Conservation (phyloP, 2,888 invertebrate species). For the Acanthosoma haemorrhoidale region DNA sequence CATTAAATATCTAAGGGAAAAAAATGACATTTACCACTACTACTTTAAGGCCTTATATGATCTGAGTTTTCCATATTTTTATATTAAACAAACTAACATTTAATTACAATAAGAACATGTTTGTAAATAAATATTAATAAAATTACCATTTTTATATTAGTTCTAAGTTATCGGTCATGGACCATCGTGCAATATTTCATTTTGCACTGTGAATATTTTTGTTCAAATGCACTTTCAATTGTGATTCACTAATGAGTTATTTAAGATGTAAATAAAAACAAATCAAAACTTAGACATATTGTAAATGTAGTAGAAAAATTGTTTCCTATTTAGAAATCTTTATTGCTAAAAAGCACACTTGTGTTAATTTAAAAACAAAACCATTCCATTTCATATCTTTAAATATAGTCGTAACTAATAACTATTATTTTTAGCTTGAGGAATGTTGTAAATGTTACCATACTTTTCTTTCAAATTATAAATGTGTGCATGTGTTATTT, state of each 20-base stretch:
- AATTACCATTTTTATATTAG: slow-evolving; percentile 16
- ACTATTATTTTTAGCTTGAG: slow-evolving; percentile 17
- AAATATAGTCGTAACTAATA: slow-evolving; percentile 10
- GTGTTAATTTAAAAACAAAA: slow-evolving; percentile 16
- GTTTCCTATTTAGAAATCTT: slow-evolving; percentile 17
- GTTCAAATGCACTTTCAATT: slow-evolving; percentile 20
- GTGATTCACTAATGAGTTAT: slow-evolving; percentile 25
- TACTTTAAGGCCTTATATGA: background rate
- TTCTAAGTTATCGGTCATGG: slow-evolving; percentile 10
- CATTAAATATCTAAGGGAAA: background rate
- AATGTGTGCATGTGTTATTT: slow-evolving; percentile 20
- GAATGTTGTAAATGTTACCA: slow-evolving; percentile 26
- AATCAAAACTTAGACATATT: slow-evolving; percentile 26
- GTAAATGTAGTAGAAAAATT: slow-evolving; percentile 21
- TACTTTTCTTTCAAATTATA: slow-evolving; percentile 15
- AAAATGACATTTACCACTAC: background rate
- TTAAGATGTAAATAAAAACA: slow-evolving; percentile 18
- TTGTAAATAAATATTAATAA: slow-evolving; percentile 18
- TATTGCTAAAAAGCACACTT: slow-evolving; percentile 17
- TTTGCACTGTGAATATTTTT: slow-evolving; percentile 13
- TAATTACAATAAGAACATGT: background rate
- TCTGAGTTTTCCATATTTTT: slow-evolving; percentile 15
- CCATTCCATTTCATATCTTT: slow-evolving; percentile 26
- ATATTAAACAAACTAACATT: background rate
- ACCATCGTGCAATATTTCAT: slow-evolving; percentile 21